phyloP scores from a whole-genome alignment of 2,888 invertebrate genomes.

The Chaetoderma sp. region DNA sequence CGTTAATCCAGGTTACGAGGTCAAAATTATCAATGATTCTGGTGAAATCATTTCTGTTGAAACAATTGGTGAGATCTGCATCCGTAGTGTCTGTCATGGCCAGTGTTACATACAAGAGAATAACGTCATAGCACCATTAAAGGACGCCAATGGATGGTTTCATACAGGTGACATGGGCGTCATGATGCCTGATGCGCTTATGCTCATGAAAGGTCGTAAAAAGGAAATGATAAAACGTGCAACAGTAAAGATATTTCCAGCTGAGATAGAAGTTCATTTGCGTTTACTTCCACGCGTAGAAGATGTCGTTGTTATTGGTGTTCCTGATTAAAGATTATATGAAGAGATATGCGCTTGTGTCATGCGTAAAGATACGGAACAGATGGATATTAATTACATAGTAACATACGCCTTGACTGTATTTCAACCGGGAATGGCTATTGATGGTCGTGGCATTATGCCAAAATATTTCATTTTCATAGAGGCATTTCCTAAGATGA shows the following conservation, averaged over 20 bases:
- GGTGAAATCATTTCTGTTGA: neutral
- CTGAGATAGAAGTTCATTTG: slow-evolving; percentile 4
- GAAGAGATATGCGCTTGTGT: slow-evolving; percentile 20
- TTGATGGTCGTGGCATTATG: slow-evolving; percentile 2
- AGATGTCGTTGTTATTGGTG: slow-evolving; percentile 13
- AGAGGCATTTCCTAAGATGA: neutral
- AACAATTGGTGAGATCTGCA: slow-evolving; percentile 10
- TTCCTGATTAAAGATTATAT: slow-evolving; percentile 8
- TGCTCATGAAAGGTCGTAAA: neutral
- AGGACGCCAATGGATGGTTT: slow-evolving; percentile 2
- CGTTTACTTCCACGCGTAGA: neutral
- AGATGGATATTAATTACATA: neutral
- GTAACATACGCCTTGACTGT: neutral
- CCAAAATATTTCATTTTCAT: slow-evolving; percentile 12
- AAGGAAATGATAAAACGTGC: slow-evolving; percentile 12
- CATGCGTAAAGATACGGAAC: neutral
- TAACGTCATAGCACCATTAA: neutral
- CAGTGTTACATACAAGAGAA: neutral
- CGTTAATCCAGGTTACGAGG: neutral
- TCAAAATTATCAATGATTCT: slow-evolving; percentile 6
- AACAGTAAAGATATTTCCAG: slow-evolving; percentile 4
- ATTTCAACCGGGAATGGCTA: neutral
- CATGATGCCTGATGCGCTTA: neutral
- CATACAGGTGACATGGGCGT: slow-evolving; percentile 8
- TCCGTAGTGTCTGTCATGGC: neutral